Evolutionary conservation across 2,113 vertebrate species (phyloP).

Genomic region (Condylura cristata): DNA sequence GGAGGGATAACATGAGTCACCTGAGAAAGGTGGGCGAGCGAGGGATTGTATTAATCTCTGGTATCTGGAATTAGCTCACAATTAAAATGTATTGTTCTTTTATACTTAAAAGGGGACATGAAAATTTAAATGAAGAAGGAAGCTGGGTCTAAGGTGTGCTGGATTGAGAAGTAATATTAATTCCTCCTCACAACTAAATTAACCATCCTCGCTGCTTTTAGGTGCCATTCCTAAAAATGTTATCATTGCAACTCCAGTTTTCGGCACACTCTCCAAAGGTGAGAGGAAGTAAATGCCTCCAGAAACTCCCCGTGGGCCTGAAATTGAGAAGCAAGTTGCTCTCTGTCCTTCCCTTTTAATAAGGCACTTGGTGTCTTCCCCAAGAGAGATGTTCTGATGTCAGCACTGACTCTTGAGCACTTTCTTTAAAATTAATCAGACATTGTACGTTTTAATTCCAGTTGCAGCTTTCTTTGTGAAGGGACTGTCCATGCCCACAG

Average conservation of each 20-base stretch:
- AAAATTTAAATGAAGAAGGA: neutral
- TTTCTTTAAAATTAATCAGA: constrained; percentile 17
- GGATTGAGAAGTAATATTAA: neutral
- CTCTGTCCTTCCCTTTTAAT: neutral
- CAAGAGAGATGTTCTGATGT: neutral
- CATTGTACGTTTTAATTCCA: neutral
- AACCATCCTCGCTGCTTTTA: neutral
- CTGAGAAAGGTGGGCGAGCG: neutral
- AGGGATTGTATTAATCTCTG: neutral
- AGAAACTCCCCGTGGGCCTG: neutral
- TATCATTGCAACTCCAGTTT: neutral
- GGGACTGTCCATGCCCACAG: neutral
- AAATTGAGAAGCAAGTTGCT: neutral
- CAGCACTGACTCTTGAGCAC: neutral
- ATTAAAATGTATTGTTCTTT: neutral
- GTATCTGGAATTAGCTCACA: neutral
- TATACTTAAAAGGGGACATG: neutral
- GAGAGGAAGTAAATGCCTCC: neutral
- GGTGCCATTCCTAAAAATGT: neutral
- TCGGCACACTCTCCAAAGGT: neutral
- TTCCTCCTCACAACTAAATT: neutral
- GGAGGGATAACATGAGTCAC: neutral
- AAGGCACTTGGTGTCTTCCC: neutral
- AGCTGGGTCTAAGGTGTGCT: neutral
- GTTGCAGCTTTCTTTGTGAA: constrained; percentile 11